A percentile compares a stretch with the other conserved stretches of the same genome.
Conservation (phyloP, 2,797 vertebrate species). For the Halcyon badia region DNA sequence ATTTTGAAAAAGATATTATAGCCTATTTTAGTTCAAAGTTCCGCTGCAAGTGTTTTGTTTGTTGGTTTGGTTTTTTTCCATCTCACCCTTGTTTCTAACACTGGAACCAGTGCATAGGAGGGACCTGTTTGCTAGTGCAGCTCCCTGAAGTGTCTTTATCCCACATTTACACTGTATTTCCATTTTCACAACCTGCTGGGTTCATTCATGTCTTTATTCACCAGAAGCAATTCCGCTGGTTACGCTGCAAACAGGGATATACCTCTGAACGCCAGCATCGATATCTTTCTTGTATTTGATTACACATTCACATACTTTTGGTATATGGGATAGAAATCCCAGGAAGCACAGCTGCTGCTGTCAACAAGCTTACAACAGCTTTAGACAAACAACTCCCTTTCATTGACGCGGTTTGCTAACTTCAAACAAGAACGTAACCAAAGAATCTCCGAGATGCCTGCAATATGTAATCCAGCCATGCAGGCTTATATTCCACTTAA, state of each 20-base stretch:
- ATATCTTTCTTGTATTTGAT: neutral
- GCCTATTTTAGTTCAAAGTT: neutral
- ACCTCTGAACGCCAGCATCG: neutral
- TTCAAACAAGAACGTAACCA: constrained; percentile 46
- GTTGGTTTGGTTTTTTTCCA: neutral
- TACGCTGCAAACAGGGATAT: neutral
- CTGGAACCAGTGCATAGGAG: neutral
- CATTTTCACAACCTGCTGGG: neutral
- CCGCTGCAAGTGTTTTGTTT: accelerated
- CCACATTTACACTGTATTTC: neutral
- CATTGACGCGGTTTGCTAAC: neutral
- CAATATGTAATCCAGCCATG: constrained; percentile 10
- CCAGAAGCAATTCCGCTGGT: neutral
- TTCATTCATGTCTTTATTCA: neutral
- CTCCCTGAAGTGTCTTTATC: neutral
- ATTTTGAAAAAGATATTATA: neutral
- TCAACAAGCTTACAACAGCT: constrained; percentile 22
- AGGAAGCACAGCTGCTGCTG: constrained; percentile 44
- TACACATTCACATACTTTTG: constrained; percentile 22
- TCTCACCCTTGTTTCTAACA: neutral
- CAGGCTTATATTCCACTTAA: constrained; percentile 60
- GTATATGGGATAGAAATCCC: constrained; percentile 27
- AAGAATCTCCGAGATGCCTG: neutral
- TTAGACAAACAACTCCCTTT: constrained; percentile 41
- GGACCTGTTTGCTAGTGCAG: neutral